Conservation (phyloP, 2,797 vertebrate genomes). For the Hydrophis major region DNA sequence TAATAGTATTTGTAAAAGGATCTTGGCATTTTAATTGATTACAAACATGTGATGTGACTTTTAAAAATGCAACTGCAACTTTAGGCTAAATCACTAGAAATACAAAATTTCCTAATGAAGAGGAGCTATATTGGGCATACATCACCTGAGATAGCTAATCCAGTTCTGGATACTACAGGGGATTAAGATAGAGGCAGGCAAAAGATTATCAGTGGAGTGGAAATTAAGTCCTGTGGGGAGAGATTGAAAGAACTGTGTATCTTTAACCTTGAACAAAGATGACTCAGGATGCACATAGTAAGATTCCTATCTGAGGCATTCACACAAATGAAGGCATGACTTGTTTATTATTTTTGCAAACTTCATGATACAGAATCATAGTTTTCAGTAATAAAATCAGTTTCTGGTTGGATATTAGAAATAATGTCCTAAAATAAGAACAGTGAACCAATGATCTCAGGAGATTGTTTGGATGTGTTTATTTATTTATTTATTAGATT, state of each 20-base stretch:
- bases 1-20: neutral
- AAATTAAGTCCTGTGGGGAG: neutral
- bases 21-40: neutral
- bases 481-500: no score
- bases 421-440: neutral
- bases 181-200: neutral
- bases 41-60: neutral
- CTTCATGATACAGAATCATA: neutral
- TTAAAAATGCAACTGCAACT: neutral
- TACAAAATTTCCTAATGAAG: neutral
- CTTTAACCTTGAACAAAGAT: neutral
- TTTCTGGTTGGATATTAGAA: neutral
- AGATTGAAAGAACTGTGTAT: neutral
- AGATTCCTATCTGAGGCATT: neutral
- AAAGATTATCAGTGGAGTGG: neutral
- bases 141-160: neutral
- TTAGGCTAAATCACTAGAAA: neutral
- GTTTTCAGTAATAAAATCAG: neutral
- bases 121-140: neutral
- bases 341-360: neutral
- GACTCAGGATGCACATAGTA: neutral
- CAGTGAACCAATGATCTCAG: neutral
- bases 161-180: neutral
- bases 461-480: neutral
- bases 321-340: neutral